Percentiles rank a stretch among this genome's conserved stretches.
Evolutionary conservation across 2,888 invertebrate genomes (phyloP).

Genomic region (Dicycla oo): DNA sequence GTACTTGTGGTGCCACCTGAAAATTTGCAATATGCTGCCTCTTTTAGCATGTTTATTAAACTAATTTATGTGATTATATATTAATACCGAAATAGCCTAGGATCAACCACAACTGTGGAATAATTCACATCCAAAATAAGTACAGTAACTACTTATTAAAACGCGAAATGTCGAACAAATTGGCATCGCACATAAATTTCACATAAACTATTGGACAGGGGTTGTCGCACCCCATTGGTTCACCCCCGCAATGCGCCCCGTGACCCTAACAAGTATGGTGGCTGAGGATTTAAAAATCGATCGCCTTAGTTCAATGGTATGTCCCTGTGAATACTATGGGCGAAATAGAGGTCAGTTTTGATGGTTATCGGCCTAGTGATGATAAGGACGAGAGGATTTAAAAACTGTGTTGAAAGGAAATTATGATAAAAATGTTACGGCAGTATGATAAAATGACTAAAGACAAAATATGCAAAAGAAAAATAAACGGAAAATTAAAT

Average conservation of each 20-base stretch:
- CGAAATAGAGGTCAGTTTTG: constrained; percentile 43
- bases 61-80: too few relatives aligned
- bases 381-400: neutral
- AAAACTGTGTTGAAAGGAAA: neutral
- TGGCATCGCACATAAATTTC: constrained; percentile 66
- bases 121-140: constrained; percentile 3
- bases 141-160: constrained; percentile 36
- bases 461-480: too few relatives aligned
- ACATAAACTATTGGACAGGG: constrained; percentile 71
- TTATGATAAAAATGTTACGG: too few relatives aligned
- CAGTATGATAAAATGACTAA: too few relatives aligned
- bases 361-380: constrained; percentile 24
- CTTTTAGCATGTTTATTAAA: too few relatives aligned
- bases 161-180: constrained; percentile 49
- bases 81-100: too few relatives aligned
- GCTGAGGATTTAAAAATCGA: constrained; percentile 70
- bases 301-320: constrained; percentile 52
- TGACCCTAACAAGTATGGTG: constrained; percentile 73
- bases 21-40: too few relatives aligned
- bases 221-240: constrained; percentile 70
- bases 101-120: too few relatives aligned
- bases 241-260: constrained; percentile 68
- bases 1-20: too few relatives aligned
- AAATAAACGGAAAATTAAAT: too few relatives aligned
- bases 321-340: constrained; percentile 5